phyloP scores from a whole-genome alignment of 1,140 invertebrate genomes.

The Halyomorpha halys region DNA sequence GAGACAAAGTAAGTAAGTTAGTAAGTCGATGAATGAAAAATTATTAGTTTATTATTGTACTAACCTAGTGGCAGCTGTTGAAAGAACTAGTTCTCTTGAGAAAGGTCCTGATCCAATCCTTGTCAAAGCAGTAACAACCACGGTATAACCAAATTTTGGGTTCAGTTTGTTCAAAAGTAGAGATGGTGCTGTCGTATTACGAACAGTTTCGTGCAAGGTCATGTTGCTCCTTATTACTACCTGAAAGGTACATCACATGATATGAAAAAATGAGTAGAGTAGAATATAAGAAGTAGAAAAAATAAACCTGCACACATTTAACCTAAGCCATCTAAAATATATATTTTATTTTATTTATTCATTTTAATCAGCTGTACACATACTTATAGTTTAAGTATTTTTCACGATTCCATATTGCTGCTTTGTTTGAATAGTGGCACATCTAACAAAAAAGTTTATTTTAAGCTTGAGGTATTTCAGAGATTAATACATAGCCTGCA shows the following conservation, averaged over 20 bases:
- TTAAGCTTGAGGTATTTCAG: no score
- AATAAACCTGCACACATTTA: no score
- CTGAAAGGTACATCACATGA: constrained; percentile 41
- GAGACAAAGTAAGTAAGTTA: not conserved
- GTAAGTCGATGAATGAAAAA: not conserved
- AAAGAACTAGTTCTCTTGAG: constrained; percentile 36
- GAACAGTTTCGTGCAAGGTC: constrained; percentile 53
- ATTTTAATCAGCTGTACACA: no score
- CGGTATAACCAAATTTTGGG: constrained; percentile 54
- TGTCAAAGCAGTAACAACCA: constrained; percentile 62
- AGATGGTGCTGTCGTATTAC: constrained; percentile 59
- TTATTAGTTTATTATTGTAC: not conserved
- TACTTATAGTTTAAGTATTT: no score
- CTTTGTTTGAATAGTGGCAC: no score
- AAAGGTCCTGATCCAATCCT: constrained; percentile 56
- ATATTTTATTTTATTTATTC: no score
- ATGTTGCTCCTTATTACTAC: constrained; percentile 47
- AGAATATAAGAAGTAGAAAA: no score
- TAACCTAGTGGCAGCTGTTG: not conserved
- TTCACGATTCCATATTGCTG: no score
- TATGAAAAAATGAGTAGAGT: constrained; percentile 30
- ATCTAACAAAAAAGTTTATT: no score
- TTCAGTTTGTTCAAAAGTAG: constrained; percentile 60
- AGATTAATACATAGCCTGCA: no score
- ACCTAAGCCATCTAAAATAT: no score